Evolutionary conservation across 2,888 invertebrate species (phyloP), one percentile per base, ranked within the genome.

Genomic region (Ecliptopera silaceata): DNA sequence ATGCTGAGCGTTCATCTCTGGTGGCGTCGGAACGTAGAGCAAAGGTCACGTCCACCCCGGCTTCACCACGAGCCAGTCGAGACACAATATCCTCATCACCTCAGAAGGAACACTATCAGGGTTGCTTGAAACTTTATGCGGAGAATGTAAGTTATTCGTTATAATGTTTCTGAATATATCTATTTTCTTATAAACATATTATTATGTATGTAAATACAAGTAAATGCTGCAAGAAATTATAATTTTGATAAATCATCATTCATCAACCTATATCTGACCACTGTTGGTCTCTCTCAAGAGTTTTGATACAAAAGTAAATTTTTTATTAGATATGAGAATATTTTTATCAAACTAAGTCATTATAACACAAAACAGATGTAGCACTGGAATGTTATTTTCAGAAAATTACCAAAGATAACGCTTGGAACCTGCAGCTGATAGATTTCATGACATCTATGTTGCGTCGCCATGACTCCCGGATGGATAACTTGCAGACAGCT

Each of bases 381-480:
- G n/a, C n/a, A n/a, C n/a, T n/a, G n/a, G n/a, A n/a, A n/a, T n/a
- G n/a, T n/a, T n/a, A 8, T 15, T 47, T 59, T 46, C 84, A 96
- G 95, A 97, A 97, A 94, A 95, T 98, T 67, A 97, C 94, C 72
- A 92, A 94, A 45, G 97, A 97, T 76, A 98, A 98, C 92, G 98
- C 97, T 0, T 98, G 98, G 93, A 95, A 94, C 63, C 87, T 97
- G 1, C 95, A 96, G 63, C 92, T 98, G 43, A 97, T 98, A 70
- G 97, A 98, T 78, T 95, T 96, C 68, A 94, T 98, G 93, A 93
- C 95, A 0, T 94, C 94, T 15, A 93, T 97, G 88, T 77, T 97
- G n/a, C 92, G 93, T 36, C 93, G 94, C 48, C 94, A 94, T 71
- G 94, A 95, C 75, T 91, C 93, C 1, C 93, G 94, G 5, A 92